A percentile compares a stretch with the other conserved stretches of the same genome.
phyloP scores from a whole-genome alignment of 2,113 vertebrate genomes.

The Patagioenas fasciata region DNA sequence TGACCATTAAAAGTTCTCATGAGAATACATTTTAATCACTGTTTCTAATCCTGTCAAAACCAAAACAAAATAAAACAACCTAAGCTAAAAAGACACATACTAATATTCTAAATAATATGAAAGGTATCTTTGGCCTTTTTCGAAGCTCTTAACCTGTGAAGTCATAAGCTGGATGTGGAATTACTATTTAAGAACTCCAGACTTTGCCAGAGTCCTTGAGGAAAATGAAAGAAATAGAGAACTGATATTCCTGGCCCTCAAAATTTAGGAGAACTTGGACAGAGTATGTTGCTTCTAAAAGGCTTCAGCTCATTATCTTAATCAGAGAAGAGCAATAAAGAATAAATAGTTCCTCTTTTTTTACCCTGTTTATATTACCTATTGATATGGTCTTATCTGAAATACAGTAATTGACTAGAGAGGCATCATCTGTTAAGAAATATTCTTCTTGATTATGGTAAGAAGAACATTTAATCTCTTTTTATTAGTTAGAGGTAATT shows the following conservation, averaged over 20 bases:
- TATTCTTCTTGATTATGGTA: not conserved
- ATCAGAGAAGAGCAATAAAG: not conserved
- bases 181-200: not conserved
- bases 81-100: slow-evolving; percentile 25
- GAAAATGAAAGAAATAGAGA: not conserved
- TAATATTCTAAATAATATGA: slow-evolving; percentile 22
- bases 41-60: not conserved
- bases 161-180: not conserved
- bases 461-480: not conserved
- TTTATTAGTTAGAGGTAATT: not conserved
- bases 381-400: not conserved
- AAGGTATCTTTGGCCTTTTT: not conserved
- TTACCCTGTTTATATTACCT: not conserved
- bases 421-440: not conserved
- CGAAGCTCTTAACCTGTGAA: slow-evolving; percentile 3
- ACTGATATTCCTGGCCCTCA: not conserved
- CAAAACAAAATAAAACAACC: not conserved
- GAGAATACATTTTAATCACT: not conserved
- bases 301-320: not conserved
- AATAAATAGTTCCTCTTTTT: not conserved
- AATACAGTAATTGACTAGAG: not conserved
- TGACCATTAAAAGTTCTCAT: slow-evolving; percentile 42
- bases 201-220: not conserved
- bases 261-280: not conserved
- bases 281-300: not conserved